Base-by-base conservation (phyloP, 2,888 invertebrate genomes). In the Zaprionus lineosus region DNA sequence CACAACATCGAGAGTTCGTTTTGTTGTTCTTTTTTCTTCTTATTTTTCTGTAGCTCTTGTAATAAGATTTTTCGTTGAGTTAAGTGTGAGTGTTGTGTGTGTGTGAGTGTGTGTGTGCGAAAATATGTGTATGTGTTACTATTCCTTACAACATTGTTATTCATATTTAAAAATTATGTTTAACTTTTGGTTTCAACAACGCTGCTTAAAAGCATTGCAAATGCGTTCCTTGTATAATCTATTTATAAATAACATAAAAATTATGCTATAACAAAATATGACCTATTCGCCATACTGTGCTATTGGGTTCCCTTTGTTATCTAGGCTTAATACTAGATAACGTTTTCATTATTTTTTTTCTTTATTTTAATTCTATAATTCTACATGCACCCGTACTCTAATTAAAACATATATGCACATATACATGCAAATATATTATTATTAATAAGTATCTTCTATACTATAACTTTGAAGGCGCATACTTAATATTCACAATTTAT, bases 1-100 rank as follows among this genome's bases (percentile, higher is more conserved):
- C 89, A 89, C 89, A 89, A 89, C 89, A 89, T 89, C 88, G 87
- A 89, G 89, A 89, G 89, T 88, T 89, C 81, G 83, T 86, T 86
- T 87, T 75, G 78, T 75, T 75, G 72, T 84, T 75, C 63, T 77
- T 86, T 64, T 71, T 79, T 67, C 67, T 60, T 57, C 21, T 55
- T 56, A 46, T 40, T 52, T 69, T 69, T 87, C 66, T 81, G 74
- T 71, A 62, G 44, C 24, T 65, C 34, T 59, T 66, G 48, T 73
- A 16, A 41, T 21, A 28, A 39, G 39, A 37, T 51, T 12, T 46
- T 46, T 29, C 31, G 37, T 36, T 47, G 19, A 16, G 21, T 59
- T 4, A n/a, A n/a, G n/a, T 41, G 15, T 16, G 18, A 39, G 24
- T 55, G 24, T 36, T 7, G 9, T n/a, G 34, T 61, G 14, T 44